Evolutionary conservation across 2,113 vertebrate genomes (phyloP).

Genomic region (Fulica atra): DNA sequence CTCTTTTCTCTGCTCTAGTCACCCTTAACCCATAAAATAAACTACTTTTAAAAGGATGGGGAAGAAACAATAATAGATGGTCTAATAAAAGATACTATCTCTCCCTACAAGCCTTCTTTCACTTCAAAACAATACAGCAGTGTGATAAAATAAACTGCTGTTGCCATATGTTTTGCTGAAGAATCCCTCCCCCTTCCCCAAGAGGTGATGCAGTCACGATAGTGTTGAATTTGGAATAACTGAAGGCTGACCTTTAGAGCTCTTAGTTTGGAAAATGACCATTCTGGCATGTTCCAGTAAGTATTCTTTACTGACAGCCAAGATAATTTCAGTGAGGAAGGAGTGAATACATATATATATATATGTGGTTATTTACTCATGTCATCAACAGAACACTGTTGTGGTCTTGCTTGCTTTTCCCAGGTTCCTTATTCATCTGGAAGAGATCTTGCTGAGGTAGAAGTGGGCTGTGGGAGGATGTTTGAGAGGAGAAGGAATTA

Average conservation of each 20-base stretch:
- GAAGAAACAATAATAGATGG: constrained; percentile 38
- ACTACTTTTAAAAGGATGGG: constrained; percentile 26
- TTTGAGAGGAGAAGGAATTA: background rate
- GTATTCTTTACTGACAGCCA: background rate
- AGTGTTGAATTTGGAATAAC: background rate
- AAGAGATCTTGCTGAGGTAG: background rate
- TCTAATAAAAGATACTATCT: constrained; percentile 49
- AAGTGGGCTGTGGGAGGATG: background rate
- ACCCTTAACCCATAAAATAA: constrained; percentile 43
- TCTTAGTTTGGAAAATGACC: background rate
- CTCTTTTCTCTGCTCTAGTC: constrained; percentile 26
- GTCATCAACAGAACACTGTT: background rate
- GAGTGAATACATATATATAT: background rate
- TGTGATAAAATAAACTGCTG: constrained; percentile 53
- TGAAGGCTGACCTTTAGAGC: constrained; percentile 26
- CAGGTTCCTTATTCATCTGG: background rate
- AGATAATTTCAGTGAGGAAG: background rate
- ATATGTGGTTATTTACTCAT: background rate
- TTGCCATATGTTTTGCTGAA: constrained; percentile 41
- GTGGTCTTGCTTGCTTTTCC: background rate
- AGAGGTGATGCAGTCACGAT: background rate
- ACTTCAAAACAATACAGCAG: constrained; percentile 28
- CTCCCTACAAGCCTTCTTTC: constrained; percentile 10
- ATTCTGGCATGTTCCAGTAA: background rate
- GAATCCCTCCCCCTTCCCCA: background rate